A percentile compares a stretch with the other conserved stretches of the same genome.
These are phyloP conservation scores for Hypsibius dujardini DNA, from an alignment of 1,140 invertebrate species.

Conservation along the genomic window DNA sequence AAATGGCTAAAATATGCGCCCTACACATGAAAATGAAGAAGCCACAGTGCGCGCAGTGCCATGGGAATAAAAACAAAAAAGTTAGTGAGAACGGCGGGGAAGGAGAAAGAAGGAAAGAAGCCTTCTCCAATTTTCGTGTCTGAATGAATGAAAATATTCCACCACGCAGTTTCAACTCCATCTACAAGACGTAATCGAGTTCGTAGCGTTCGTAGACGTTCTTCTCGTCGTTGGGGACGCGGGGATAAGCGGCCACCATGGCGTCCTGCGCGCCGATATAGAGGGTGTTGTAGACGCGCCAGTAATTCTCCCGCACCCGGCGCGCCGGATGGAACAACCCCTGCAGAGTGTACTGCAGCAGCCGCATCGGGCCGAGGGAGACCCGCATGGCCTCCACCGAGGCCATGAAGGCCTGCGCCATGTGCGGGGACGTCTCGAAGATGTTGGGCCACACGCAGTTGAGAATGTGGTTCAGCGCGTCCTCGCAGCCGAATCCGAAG, in stretches of 20 bases:
- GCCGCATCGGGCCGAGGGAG: slow-evolving; percentile 83
- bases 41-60: too few species aligned
- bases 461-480: slow-evolving; percentile 83
- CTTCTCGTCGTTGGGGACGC: slow-evolving; percentile 81
- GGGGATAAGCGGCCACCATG: slow-evolving; percentile 86
- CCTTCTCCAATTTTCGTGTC: too few species aligned
- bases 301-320: slow-evolving; percentile 96
- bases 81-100: too few species aligned
- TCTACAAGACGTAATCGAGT: slow-evolving; percentile 79
- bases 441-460: slow-evolving; percentile 99
- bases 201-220: slow-evolving; percentile 90
- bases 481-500: slow-evolving; percentile 96
- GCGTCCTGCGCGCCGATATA: slow-evolving; percentile 98
- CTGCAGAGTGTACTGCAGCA: slow-evolving; percentile 81
- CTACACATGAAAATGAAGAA: too few species aligned
- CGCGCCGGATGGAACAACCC: slow-evolving; percentile 95
- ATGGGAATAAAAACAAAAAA: too few species aligned
- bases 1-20: too few species aligned
- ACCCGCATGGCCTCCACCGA: slow-evolving; percentile 90
- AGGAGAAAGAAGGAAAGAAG: too few species aligned
- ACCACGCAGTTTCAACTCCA: too few species aligned
- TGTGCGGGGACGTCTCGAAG: slow-evolving; percentile 96
- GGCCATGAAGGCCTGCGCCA: slow-evolving; percentile 98
- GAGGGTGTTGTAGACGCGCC: slow-evolving; percentile 98
- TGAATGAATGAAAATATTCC: too few species aligned